Evolutionary conservation across 1,140 invertebrate genomes (phyloP).

Genomic region (Hylaeus volcanicus): DNA sequence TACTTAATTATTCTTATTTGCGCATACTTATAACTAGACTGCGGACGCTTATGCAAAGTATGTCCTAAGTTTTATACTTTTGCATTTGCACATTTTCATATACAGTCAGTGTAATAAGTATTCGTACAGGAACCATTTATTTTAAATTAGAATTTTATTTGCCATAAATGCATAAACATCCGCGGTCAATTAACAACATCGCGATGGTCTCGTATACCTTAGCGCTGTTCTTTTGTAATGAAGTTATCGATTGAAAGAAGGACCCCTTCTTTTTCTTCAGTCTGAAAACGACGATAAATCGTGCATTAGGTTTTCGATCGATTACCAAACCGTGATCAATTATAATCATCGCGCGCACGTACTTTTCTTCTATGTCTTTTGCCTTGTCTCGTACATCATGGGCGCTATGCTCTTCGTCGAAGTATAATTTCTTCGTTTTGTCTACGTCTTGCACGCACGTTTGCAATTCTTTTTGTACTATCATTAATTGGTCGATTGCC

Average conservation of each 20-base stretch:
- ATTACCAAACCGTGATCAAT: neutral
- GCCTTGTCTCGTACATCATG: slow-evolving; percentile 97
- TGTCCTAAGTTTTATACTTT: no score
- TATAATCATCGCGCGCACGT: slow-evolving; percentile 70
- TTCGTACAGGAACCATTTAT: no score
- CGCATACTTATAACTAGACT: neutral
- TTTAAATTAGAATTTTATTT: no score
- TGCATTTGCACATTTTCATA: no score
- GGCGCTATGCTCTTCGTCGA: slow-evolving; percentile 96
- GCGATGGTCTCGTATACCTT: slow-evolving; percentile 84
- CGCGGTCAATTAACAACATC: no score
- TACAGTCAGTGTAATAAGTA: no score
- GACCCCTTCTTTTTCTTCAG: slow-evolving; percentile 97
- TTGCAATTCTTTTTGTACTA: slow-evolving; percentile 95
- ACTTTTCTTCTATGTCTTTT: slow-evolving; percentile 98
- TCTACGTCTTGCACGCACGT: slow-evolving; percentile 93
- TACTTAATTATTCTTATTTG: neutral
- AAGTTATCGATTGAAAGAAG: slow-evolving; percentile 97
- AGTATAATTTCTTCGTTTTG: slow-evolving; percentile 96
- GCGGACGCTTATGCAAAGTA: no score
- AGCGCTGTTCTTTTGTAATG: slow-evolving; percentile 96
- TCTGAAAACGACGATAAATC: slow-evolving; percentile 80
- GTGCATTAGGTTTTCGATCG: neutral
- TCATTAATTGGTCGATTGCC: slow-evolving; percentile 91
- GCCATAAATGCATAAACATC: no score